phyloP scores from a whole-genome alignment of 2,113 vertebrate species.

The Perca fluviatilis region DNA sequence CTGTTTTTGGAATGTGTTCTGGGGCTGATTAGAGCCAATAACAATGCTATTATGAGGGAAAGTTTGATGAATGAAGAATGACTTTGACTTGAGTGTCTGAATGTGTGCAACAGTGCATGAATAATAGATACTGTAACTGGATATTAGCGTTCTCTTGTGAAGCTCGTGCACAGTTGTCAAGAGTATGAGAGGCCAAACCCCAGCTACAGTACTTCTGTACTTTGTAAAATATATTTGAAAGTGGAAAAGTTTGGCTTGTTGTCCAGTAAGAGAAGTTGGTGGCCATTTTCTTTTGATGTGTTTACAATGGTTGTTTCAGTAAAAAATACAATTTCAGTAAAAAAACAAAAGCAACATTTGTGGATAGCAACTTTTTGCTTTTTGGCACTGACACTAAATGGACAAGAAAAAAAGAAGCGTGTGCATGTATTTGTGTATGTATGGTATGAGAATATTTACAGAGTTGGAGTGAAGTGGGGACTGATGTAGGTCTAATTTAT shows the following conservation, averaged over 20 bases:
- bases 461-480: conserved; percentile 44
- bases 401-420: conserved; percentile 23
- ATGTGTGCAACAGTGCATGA: conserved; percentile 54
- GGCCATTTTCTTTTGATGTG: not conserved
- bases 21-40: conserved; percentile 23
- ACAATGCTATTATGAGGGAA: conserved; percentile 5
- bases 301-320: not conserved
- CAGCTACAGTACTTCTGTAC: conserved; percentile 21
- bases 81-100: conserved; percentile 36
- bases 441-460: conserved; percentile 61
- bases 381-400: conserved; percentile 44
- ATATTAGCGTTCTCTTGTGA: conserved; percentile 45
- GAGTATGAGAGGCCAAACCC: conserved; percentile 27
- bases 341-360: conserved; percentile 7
- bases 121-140: conserved; percentile 67
- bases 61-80: conserved; percentile 42
- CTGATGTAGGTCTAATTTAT: conserved; percentile 78
- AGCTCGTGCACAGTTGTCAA: conserved; percentile 25
- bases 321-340: not conserved
- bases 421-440: conserved; percentile 68
- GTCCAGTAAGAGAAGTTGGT: not conserved
- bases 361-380: conserved; percentile 36
- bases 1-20: conserved; percentile 1
- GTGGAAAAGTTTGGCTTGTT: conserved; percentile 25
- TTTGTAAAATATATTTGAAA: conserved; percentile 55